Conservation (phyloP, 2,113 vertebrate species). For the Ictalurus punctatus region DNA sequence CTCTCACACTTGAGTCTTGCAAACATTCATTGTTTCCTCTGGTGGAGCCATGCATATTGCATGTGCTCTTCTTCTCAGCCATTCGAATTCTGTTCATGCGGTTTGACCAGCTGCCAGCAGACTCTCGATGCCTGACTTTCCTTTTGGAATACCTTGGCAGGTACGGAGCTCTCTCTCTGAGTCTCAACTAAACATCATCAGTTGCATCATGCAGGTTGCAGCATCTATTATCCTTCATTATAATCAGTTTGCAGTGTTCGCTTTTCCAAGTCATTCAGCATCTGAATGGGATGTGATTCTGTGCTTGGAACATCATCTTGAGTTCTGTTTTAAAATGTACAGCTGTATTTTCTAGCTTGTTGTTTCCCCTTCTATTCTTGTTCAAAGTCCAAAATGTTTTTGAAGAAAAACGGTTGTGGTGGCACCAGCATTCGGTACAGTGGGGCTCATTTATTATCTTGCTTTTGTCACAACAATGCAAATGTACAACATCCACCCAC, state of each 20-base stretch:
- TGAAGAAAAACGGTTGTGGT: neutral
- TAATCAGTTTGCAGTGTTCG: neutral
- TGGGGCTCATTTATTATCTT: constrained; percentile 32
- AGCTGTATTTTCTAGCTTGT: neutral
- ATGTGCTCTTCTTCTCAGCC: neutral
- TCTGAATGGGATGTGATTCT: constrained; percentile 9
- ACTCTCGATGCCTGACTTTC: neutral
- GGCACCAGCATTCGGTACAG: neutral
- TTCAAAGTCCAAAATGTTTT: neutral
- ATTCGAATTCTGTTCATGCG: neutral
- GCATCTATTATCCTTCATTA: neutral
- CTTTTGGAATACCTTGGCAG: neutral
- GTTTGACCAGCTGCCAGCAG: neutral
- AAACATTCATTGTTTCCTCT: neutral
- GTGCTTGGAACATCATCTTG: neutral
- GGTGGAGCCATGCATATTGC: neutral
- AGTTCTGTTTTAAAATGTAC: neutral
- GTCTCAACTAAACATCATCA: neutral
- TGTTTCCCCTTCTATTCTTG: neutral
- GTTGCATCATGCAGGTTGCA: constrained; percentile 12
- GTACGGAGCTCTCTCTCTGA: neutral
- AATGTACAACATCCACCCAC: constrained; percentile 49
- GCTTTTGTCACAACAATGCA: constrained; percentile 48
- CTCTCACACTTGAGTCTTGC: neutral
- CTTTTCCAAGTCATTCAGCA: neutral